Evolutionary conservation across 1,140 invertebrate species (phyloP).

Genomic region (Piezodorus guildinii): DNA sequence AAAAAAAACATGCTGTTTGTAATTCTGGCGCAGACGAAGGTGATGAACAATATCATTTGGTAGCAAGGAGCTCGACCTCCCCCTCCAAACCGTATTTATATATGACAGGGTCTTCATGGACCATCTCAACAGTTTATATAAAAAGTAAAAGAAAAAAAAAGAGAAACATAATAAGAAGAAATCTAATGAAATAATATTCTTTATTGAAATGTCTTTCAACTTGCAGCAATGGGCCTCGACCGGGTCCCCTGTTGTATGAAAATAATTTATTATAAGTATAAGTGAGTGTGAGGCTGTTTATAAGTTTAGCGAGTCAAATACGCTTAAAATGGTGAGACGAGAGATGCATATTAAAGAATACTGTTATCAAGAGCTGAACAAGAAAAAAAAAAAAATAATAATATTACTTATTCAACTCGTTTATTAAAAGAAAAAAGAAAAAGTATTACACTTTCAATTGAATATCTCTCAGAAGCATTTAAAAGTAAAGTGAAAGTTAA

Average conservation of each 20-base stretch:
- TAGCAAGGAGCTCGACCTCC: not conserved
- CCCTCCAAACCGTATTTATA: not conserved
- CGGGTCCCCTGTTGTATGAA: not conserved
- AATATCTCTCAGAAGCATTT: not conserved
- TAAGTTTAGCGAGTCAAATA: slow-evolving; percentile 9
- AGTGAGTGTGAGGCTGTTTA: slow-evolving; percentile 15
- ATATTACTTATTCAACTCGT: not conserved
- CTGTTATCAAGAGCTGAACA: slow-evolving; percentile 10
- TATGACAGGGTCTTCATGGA: slow-evolving; percentile 11
- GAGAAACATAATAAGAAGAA: not conserved
- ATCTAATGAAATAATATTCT: not conserved
- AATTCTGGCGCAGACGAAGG: not conserved
- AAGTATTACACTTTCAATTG: not conserved
- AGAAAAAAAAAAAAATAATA: too few species aligned
- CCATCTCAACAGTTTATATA: slow-evolving; percentile 7
- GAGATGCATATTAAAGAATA: not conserved
- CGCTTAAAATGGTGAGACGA: slow-evolving; percentile 12
- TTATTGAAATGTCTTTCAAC: slow-evolving; percentile 4
- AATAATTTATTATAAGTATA: slow-evolving; percentile 10
- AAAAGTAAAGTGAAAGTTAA: not conserved
- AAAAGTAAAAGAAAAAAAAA: not conserved
- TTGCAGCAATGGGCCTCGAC: not conserved
- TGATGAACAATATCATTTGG: slow-evolving; percentile 2
- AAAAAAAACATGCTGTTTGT: not conserved
- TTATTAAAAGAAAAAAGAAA: too few species aligned